Base-by-base conservation (phyloP, 2,113 vertebrate genomes). In the Malurus elegans region DNA sequence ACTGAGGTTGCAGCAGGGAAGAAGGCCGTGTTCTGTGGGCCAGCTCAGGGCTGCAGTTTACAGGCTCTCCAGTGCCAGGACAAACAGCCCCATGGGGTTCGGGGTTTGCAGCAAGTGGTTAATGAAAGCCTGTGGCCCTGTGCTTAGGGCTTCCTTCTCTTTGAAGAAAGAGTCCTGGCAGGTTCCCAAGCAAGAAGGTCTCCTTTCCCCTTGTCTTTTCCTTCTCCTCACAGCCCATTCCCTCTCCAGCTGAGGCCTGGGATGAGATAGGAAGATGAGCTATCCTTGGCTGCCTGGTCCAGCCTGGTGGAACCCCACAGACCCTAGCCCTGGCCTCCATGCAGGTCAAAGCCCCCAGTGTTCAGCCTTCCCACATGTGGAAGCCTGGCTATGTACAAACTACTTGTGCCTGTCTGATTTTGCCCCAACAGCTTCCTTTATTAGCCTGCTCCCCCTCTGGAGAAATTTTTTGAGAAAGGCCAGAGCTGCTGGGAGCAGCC, bases 81-180 rank as follows among this genome's bases (percentile, higher is more conserved):
- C 74, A 95, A 95, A 95, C 53, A 91, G 87, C 72, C 58, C 74
- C 78, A 47, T 31, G 70, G 86, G 70, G 80, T 40, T 40, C 0
- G 0, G 66, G 54, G 7, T 79, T 94, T 95, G 92, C 84, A 94
- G 84, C 0, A 3, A 94, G 81, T n/a, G 12, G 73, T 57, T 85
- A 61, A 70, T 85, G 81, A 94, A 95, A 95, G 87, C 48, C 73
- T 69, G 74, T 12, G 1, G 62, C 45, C 74, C 66, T 79, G 32
- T 1, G 7, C 84, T 66, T 80, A 72, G 76, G 31, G 85, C 72
- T 95, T 90, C 51, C 79, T 94, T 94, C 79, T 56, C 91, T 94
- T 95, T 95, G 89, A 92, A 85, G 74, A 78, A 75, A 54, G 58
- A 82, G 34, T 57, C 38, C 24, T 50, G 0, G 73, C 1, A 0